Base-by-base conservation (phyloP, 2,888 invertebrate species). In the Mythimna impura region DNA sequence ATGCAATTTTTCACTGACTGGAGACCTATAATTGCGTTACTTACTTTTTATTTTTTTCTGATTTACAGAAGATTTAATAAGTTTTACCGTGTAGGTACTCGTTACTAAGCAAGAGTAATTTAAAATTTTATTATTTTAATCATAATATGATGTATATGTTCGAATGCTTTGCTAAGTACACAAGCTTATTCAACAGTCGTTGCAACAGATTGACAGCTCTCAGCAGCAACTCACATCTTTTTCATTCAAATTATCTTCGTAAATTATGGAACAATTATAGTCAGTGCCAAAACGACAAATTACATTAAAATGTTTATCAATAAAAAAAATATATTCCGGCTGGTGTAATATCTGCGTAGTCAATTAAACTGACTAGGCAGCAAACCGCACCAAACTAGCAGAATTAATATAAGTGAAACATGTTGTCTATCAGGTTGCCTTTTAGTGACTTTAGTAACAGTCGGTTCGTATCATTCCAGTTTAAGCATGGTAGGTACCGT, bases 381-480 rank as follows among this genome's bases (percentile, higher is more conserved):
- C 50, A 43, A 76, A 61, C 54, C 57, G 34, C 70, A 69, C 25
- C 61, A 47, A 81, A 64, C 62, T 58, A 54, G 61, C 30, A 76
- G 47, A 58, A 70, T 62, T 57, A 76, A 65, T 62, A 69, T 17
- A 61, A 54, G 55, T 30, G 14, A 66, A 70, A 70, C 65, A 17
- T 76, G 77, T 79, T 71, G 66, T 64, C 43, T 55, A 71, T 66
- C 66, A 64, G 71, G 82, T 52, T 55, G 22, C 52, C 57, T 66
- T 81, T 66, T 71, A 81, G 63, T 60, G 50, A 20, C 47, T 76
- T 78, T 76, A 65, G 81, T 67, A 80, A 80, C 61, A 43, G 54
- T 43, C n/a, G 10, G n/a, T 63, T 66, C 55, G 60, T 70, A 22
- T 63, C 50, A 72, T 52, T 60, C 60, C 55, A 75, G 76, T 80